A percentile compares a stretch with the other conserved stretches of the same genome.
Conservation (phyloP, 1,140 invertebrate genomes). For the Drosophila kurseongensis region DNA sequence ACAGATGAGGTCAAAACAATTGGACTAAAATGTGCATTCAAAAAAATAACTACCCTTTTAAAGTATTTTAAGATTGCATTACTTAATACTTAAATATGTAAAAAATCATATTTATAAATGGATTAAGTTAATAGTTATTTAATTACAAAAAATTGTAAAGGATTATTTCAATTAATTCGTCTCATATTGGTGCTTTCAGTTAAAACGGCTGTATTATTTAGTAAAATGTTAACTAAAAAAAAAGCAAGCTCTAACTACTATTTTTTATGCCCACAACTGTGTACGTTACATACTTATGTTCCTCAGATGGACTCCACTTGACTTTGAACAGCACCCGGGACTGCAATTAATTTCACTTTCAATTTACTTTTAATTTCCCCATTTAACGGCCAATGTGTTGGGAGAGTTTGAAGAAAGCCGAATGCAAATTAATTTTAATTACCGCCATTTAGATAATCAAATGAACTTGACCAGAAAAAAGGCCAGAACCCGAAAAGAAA, state of each 20-base stretch:
- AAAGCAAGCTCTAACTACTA: background rate
- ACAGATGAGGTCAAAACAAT: no score
- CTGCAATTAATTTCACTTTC: slow-evolving; percentile 84
- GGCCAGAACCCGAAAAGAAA: slow-evolving; percentile 8
- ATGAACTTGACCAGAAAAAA: slow-evolving; percentile 62
- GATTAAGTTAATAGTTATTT: no score
- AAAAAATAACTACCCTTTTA: no score
- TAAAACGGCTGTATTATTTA: no score
- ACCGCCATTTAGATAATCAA: slow-evolving; percentile 80
- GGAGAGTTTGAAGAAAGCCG: slow-evolving; percentile 13
- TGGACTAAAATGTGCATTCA: background rate
- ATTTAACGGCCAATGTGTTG: slow-evolving; percentile 67
- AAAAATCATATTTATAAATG: no score
- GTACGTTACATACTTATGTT: background rate
- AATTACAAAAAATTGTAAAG: no score
- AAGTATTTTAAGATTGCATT: no score
- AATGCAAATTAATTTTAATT: slow-evolving; percentile 83
- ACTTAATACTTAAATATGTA: no score
- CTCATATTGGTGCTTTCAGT: no score
- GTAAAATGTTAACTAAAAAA: no score
- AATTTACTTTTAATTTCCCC: slow-evolving; percentile 76
- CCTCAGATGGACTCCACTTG: slow-evolving; percentile 39
- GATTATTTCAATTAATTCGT: no score
- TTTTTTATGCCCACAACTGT: background rate
- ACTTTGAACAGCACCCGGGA: slow-evolving; percentile 49